Conservation (phyloP, 2,888 invertebrate species). For the Drosophila atroscutellata region DNA sequence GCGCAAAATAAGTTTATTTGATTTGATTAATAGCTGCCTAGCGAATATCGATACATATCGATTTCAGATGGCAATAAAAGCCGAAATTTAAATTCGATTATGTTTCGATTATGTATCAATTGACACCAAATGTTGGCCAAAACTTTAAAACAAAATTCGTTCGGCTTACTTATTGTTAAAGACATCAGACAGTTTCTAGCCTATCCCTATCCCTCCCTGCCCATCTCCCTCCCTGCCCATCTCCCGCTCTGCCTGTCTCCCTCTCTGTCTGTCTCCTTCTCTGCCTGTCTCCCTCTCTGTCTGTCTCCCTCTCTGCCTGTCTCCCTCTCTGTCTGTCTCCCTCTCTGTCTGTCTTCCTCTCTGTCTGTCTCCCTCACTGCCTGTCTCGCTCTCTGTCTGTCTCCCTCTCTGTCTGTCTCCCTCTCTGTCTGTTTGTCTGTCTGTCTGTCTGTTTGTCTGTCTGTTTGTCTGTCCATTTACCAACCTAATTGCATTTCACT, state of each 20-base stretch:
- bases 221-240: too few species aligned
- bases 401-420: not conserved
- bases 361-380: too few species aligned
- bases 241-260: too few species aligned
- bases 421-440: not conserved
- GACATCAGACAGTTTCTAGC: too few species aligned
- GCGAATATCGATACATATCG: too few species aligned
- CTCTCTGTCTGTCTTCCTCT: too few species aligned
- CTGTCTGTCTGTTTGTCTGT: not conserved
- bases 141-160: not conserved
- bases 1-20: not conserved
- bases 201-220: too few species aligned
- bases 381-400: not conserved
- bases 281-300: too few species aligned
- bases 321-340: too few species aligned
- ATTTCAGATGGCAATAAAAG: not conserved
- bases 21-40: too few species aligned
- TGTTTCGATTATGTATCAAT: not conserved
- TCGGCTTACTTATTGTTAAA: not conserved
- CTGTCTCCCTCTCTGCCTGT: too few species aligned
- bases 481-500: constrained; percentile 46
- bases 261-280: too few species aligned
- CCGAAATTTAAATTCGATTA: not conserved
- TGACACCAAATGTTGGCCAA: not conserved
- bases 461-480: not conserved